Evolutionary conservation across 2,888 invertebrate genomes (phyloP), one percentile per base, ranked within the genome.

Genomic region (Hoplodrina blanda): DNA sequence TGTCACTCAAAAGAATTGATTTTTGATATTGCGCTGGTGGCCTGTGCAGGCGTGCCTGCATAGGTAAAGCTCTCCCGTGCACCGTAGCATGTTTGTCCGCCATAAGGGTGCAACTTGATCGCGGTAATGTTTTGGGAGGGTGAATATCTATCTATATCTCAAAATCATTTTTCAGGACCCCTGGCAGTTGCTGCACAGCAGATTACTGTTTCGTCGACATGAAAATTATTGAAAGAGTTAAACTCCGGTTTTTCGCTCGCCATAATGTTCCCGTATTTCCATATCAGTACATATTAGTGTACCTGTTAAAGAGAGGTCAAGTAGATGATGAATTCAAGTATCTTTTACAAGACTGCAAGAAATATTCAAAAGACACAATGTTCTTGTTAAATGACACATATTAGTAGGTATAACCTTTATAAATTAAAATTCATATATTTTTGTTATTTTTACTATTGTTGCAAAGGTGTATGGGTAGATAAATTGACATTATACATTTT

Each of bases 201-300:
- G 95, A 95, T 79, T 95, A 95, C 76, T 95, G 95, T 80, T 96
- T 96, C 76, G 96, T 95, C 2, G 96, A 96, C 80, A 95, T 96
- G 95, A 95, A 95, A 79, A 92, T 95, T 44, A 95, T 96, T 62
- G 95, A 96, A 82, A 85, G 95, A 60, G 94, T 95, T 6, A 95
- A 95, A 73, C 88, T 96, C 11, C 88, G 92, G 2, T 96, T 96
- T 82, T 96, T 96, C 83, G 92, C 94, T 19, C 93, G 93, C 17
- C 95, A 95, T 85, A 92, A 95, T 69, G 95, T 96, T 4, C 96
- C 96, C 0, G 95, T 96, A 2, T 94, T 94, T 76, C 95, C 96
- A 0, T 96, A 96, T 81, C 96, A 96, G 78, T 96, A 95, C 76
- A 94, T 96, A 41, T 82, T 96, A 46, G 93, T 95, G 8, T 94